Base-by-base conservation (phyloP, 2,113 vertebrate genomes). In the Muscicapa adusta region DNA sequence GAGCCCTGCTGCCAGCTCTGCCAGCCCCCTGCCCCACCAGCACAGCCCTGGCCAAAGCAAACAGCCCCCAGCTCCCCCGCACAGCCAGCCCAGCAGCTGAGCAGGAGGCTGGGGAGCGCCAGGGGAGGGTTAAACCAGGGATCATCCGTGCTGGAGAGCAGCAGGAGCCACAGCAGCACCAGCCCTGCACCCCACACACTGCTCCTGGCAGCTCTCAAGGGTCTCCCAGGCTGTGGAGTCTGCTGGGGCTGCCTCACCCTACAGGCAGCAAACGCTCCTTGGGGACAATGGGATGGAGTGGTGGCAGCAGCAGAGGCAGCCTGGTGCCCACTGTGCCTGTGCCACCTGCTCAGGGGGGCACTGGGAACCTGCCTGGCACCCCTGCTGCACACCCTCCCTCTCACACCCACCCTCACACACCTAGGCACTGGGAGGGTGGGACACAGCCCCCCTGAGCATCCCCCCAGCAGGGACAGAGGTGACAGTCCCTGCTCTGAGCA, bases 191-290 rank as follows among this genome's bases (percentile, higher is more conserved):
- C 28, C 61, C 0, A 2, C 54, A 51, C 10, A 2, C 67, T 2
- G 3, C 17, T 11, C 4, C 8, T n/a, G 45, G 25, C 14, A 42
- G 45, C 34, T 17, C 34, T 12, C 43, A 31, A 16, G 75, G 38
- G 34, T 73, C 8, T 74, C 3, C 1, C 34, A 22, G 20, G 48
- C 3, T 2, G 24, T 7, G 5, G 61, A 31, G 19, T 4, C 29
- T 62, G 28, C 31, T 34, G 65, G 65, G 22, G 36, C 57, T 71
- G 57, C 48, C 75, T 31, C 4, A 1, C 26, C n/a, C 38, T 63
- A n/a, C 25, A 2, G 1, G 51, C 56, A 73, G 58, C 1, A 2
- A 18, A 12, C 0, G 1, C 10, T 68, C 34, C 63, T 5, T 40
- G 45, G 89, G 63, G 42, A 77, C 68, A 43, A 22, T 7, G 0